Base-by-base conservation (phyloP, 2,888 invertebrate genomes). In the Athetis lepigone region DNA sequence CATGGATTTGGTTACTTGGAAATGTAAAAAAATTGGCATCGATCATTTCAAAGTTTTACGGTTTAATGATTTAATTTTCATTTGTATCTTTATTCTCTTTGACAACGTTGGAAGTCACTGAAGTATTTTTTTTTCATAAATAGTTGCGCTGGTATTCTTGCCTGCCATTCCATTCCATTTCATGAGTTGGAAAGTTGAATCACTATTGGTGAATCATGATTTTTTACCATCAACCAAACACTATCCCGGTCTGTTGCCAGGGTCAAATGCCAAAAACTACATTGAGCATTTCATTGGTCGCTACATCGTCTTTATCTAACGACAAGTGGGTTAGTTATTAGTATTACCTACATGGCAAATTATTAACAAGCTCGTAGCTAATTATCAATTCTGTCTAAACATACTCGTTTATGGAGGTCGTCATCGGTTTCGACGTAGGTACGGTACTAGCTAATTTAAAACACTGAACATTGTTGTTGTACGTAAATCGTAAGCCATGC, bases 1-100 rank as follows among this genome's bases (percentile, higher is more conserved):
- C 77, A 80, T 79, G 77, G 81, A 80, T 76, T 80, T 65, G 51
- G 70, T 75, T 73, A 79, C 81, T 54, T 75, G 62, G 16, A 58
- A 55, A 60, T 52, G 50, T 58, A 56, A 77, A 70, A 77, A 75
- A 71, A 73, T 68, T 76, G 71, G 68, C 73, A 57, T 65, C 51
- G 42, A 68, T 67, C 51, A 61, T 67, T 62, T 25, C 42, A 47
- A 59, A 64, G 51, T 57, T 50, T 19, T 27, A 54, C 46, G 25
- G 46, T 51, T 64, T 60, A 37, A 21, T 68, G 59, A 68, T 61
- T 65, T 49, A 61, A 57, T 47, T 25, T 54, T 54, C 27, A 63
- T 50, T 25, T 50, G 47, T 43, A 39, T 62, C 59, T 66, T 58
- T 29, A 23, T 65, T 77, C 23, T 68, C 18, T 58, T 65, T 54